Base-by-base conservation (phyloP, 2,113 vertebrate species). In the Fukomys damarensis region DNA sequence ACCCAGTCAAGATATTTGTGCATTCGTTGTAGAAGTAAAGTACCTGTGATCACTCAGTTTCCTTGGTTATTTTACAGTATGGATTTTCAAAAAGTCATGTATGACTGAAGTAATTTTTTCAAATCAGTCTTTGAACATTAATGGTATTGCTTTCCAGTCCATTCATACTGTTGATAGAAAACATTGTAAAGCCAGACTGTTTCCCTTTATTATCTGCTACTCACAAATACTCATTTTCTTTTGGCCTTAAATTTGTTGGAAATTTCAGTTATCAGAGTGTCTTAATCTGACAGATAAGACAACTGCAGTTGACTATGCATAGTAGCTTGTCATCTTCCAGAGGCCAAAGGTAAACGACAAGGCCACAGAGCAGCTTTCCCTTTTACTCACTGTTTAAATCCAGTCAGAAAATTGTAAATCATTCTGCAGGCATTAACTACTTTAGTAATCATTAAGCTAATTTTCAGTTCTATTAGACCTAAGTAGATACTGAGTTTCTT, bases 401-500 rank as follows among this genome's bases (percentile, higher is more conserved):
- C 38, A 26, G 17, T 46, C 22, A 70, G 70, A 56, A 89, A 56
- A 66, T 65, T 70, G 6, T 46, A 32, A 82, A 22, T 86, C 17
- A 22, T 54, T 13, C 28, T 74, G 28, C 74, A 32, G 10, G 5
- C 38, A 2, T 76, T 82, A 86, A 54, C 65, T 46, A 79, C 46
- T 58, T 77, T 63, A 49, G 6, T 87, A 70, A 85, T 92, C 32
- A 58, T 32, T 49, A 92, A 96, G 68, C 30, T 93, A 66, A n/a
- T 66, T 80, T 91, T 72, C 38, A 74, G 14, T 3, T 43, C 66
- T 93, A n/a, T 3, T 28, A 93, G 38, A n/a, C 24, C 14, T 38
- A 61, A 61, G 46, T 76, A 2, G 61, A 1, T 76, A 65, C 9
- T 89, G 72, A 76, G 17, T 63, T 8, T 49, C 68, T 93, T 91